phyloP scores from a whole-genome alignment of 2,888 invertebrate genomes.

The Smittia sp. region DNA sequence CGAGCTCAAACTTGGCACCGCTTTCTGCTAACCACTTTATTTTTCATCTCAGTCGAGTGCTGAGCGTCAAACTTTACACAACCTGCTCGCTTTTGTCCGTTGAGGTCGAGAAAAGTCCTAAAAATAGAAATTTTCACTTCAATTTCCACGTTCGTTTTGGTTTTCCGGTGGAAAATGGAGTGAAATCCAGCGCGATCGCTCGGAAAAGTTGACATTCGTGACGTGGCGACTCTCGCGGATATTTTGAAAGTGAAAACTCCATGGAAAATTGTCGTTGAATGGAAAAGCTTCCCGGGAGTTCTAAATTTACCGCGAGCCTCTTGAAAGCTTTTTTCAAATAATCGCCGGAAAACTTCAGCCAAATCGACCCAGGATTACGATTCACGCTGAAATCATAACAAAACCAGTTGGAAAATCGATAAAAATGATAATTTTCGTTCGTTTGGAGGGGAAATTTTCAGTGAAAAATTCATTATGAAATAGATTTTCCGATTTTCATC shows the following conservation, averaged over 20 bases:
- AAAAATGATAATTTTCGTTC: background rate
- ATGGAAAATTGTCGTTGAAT: background rate
- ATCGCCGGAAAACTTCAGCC: background rate
- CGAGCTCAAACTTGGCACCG: background rate
- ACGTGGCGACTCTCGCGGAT: background rate
- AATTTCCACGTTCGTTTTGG: background rate
- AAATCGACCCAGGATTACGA: slow-evolving; percentile 25
- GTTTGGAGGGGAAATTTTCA: background rate
- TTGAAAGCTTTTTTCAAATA: background rate
- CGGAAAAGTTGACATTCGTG: background rate
- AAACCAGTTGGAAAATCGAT: background rate
- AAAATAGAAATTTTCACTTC: slow-evolving; percentile 24
- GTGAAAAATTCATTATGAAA: slow-evolving; percentile 8
- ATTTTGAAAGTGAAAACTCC: too few species aligned
- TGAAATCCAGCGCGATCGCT: background rate
- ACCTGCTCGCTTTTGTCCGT: background rate
- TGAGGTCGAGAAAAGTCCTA: slow-evolving; percentile 17
- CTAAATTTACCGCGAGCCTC: background rate
- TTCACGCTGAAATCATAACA: background rate
- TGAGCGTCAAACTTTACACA: slow-evolving; percentile 6
- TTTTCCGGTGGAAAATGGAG: slow-evolving; percentile 2
- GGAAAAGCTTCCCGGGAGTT: slow-evolving; percentile 2
- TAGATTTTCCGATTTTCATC: slow-evolving; percentile 18
- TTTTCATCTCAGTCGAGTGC: slow-evolving; percentile 29
- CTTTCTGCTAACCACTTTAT: background rate